Percentiles rank a stretch among this genome's conserved stretches.
These are phyloP conservation scores for Drosophila quinaria DNA, from an alignment of 2,888 invertebrate genomes.

Conservation along the genomic window DNA sequence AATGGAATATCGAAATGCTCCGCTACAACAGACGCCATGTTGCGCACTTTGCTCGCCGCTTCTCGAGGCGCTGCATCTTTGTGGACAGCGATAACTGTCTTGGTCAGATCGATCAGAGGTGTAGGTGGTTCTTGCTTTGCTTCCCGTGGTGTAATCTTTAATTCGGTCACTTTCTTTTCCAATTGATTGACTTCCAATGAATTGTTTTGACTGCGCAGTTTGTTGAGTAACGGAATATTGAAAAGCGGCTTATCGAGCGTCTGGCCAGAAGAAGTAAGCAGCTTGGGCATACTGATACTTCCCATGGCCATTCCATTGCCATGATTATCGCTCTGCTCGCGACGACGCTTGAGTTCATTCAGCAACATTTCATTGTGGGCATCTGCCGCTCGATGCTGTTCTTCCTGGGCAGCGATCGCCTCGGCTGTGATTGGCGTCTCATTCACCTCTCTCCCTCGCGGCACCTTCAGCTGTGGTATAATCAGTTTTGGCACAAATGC, in stretches of 20 bases:
- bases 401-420: constrained; percentile 23
- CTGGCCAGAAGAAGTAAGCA: constrained; percentile 31
- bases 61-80: constrained; percentile 55
- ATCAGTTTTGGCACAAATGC: constrained; percentile 19
- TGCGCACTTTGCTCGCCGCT: constrained; percentile 48
- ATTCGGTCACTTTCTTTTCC: constrained; percentile 26
- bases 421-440: constrained; percentile 11
- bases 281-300: constrained; percentile 62
- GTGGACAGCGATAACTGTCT: constrained; percentile 66
- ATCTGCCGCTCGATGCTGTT: constrained; percentile 36
- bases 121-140: not conserved
- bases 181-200: constrained; percentile 24
- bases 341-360: constrained; percentile 47
- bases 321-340: constrained; percentile 15
- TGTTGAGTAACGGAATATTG: constrained; percentile 61
- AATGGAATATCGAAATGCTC: constrained; percentile 66
- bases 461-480: constrained; percentile 53
- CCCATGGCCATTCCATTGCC: not conserved
- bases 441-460: constrained; percentile 10
- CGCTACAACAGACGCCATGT: constrained; percentile 8
- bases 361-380: constrained; percentile 49
- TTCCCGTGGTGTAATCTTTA: constrained; percentile 33
- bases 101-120: constrained; percentile 76
- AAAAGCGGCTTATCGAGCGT: constrained; percentile 30
- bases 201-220: constrained; percentile 37